A percentile compares a stretch with the other conserved stretches of the same genome.
Evolutionary conservation across 1,140 invertebrate genomes (phyloP).

Genomic region (Cotesia vestalis): DNA sequence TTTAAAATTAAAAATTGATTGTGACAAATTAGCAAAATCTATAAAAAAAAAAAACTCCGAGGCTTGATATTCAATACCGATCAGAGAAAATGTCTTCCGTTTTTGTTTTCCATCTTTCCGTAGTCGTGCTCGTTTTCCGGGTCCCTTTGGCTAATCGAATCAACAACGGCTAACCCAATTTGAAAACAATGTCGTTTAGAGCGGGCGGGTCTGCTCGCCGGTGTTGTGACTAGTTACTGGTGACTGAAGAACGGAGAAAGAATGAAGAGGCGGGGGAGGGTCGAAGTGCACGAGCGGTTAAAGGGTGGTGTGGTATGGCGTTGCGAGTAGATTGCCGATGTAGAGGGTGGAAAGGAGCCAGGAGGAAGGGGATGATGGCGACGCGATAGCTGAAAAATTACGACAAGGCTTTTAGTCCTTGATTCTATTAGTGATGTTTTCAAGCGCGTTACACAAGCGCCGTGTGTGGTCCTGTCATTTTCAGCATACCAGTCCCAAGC

Average conservation of each 20-base stretch:
- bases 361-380: constrained; percentile 16
- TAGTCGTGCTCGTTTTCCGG: constrained; percentile 8
- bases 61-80: constrained; percentile 14
- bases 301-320: no score
- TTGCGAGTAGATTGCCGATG: no score
- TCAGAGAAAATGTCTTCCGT: constrained; percentile 22
- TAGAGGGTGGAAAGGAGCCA: constrained; percentile 10
- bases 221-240: not conserved
- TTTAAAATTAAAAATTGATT: no score
- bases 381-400: constrained; percentile 49
- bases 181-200: constrained; percentile 55
- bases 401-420: constrained; percentile 56
- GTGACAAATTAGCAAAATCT: no score
- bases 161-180: constrained; percentile 54
- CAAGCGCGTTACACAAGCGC: constrained; percentile 52
- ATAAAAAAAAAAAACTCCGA: no score
- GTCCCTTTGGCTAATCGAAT: constrained; percentile 41
- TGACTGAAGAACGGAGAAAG: not conserved
- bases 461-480: constrained; percentile 56
- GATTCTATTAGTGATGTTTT: constrained; percentile 57
- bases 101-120: no score
- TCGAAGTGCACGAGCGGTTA: constrained; percentile 22
- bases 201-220: not conserved
- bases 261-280: constrained; percentile 27
- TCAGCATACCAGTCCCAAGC: constrained; percentile 37